phyloP scores from a whole-genome alignment of 1,140 invertebrate species.

The Anoplolepis gracilipes region DNA sequence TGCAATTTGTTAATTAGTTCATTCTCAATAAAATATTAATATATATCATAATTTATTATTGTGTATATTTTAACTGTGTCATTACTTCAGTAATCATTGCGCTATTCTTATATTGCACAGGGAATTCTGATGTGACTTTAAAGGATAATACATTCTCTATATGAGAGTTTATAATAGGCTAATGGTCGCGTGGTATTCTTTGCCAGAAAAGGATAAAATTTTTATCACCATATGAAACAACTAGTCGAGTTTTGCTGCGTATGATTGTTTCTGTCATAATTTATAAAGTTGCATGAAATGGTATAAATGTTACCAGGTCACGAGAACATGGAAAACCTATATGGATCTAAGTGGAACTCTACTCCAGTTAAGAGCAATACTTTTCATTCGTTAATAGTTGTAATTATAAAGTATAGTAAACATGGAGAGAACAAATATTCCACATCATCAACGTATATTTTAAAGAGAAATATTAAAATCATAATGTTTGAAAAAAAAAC shows the following conservation, averaged over 20 bases:
- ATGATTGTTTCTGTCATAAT: slow-evolving; percentile 53
- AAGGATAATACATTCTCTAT: background rate
- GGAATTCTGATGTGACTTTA: background rate
- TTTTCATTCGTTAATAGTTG: slow-evolving; percentile 35
- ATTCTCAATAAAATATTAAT: background rate
- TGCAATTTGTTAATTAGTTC: background rate
- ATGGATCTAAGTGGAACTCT: slow-evolving; percentile 61
- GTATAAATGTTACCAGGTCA: slow-evolving; percentile 66
- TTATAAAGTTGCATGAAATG: slow-evolving; percentile 47
- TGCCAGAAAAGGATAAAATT: slow-evolving; percentile 55
- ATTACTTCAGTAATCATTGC: background rate
- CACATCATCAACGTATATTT: background rate
- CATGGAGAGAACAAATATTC: background rate
- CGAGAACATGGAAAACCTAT: slow-evolving; percentile 66
- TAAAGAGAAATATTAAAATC: background rate
- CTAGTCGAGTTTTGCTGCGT: slow-evolving; percentile 47
- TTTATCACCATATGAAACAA: slow-evolving; percentile 66
- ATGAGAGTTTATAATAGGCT: background rate
- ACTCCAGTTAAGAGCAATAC: slow-evolving; percentile 44
- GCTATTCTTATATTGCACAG: background rate
- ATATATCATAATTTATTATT: no score
- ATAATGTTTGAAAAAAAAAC: background rate
- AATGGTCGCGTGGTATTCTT: slow-evolving; percentile 6
- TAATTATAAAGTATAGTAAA: slow-evolving; percentile 9
- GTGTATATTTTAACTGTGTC: background rate